Evolutionary conservation across 2,888 invertebrate species (phyloP).

Genomic region (Dorcus parallelipipedus): DNA sequence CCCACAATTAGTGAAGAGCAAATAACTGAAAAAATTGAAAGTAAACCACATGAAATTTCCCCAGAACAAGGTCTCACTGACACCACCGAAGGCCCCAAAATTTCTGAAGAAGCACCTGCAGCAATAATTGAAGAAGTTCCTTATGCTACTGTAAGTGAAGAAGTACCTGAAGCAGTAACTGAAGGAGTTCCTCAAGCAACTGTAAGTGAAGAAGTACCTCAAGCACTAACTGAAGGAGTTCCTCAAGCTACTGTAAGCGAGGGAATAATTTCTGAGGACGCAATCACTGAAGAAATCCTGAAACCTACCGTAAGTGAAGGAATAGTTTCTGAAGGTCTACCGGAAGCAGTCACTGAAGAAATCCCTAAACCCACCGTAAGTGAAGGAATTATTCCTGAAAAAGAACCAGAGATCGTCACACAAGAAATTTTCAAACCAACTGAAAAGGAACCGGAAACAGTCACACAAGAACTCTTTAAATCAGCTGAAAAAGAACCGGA

Average conservation of each 20-base stretch:
- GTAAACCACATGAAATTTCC: constrained; percentile 3
- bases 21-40: neutral
- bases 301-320: neutral
- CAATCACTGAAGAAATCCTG: constrained; percentile 1
- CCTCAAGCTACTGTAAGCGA: neutral
- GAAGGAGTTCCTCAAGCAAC: neutral
- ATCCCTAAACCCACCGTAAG: constrained; percentile 4
- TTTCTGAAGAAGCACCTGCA: neutral
- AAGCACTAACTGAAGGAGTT: neutral
- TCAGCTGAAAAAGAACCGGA: neutral
- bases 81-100: neutral
- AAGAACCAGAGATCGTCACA: neutral
- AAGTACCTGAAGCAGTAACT: neutral
- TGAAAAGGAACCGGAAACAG: constrained; percentile 10
- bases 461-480: constrained; percentile 7
- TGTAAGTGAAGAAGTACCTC: constrained; percentile 1
- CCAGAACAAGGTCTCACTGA: neutral
- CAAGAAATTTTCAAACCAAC: neutral
- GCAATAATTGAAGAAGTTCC: neutral
- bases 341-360: neutral
- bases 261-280: neutral
- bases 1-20: neutral
- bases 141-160: constrained; percentile 3
- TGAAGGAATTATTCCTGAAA: neutral
- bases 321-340: constrained; percentile 13